Conservation (phyloP, 2,888 invertebrate species). For the Iphiclides podalirius region DNA sequence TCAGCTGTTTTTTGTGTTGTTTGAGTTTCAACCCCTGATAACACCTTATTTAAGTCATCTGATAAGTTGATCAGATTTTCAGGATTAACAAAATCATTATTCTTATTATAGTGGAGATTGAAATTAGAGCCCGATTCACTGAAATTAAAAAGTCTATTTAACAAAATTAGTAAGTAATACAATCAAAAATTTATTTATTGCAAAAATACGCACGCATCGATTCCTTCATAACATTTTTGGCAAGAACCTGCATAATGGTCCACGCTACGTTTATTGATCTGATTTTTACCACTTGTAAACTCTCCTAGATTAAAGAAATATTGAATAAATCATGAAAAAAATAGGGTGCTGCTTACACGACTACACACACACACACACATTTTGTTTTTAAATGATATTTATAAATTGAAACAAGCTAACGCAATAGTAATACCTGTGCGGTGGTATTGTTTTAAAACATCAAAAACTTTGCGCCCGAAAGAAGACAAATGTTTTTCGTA, state of each 20-base stretch:
- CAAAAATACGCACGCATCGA: neutral
- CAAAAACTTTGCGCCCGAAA: conserved; percentile 56
- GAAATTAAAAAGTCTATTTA: no score
- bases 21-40: neutral
- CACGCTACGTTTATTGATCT: neutral
- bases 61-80: neutral
- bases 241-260: neutral
- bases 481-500: conserved; percentile 49
- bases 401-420: no score
- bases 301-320: conserved; percentile 1
- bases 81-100: neutral
- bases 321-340: no score
- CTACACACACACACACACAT: no score
- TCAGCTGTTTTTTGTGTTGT: neutral
- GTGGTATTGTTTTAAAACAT: conserved; percentile 42
- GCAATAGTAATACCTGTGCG: conserved; percentile 21
- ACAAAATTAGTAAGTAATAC: no score
- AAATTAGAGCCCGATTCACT: no score
- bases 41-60: neutral
- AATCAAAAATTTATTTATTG: no score
- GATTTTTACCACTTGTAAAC: neutral
- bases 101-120: no score
- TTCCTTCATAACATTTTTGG: neutral
- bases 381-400: no score
- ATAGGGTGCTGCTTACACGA: no score